Evolutionary conservation across 2,113 vertebrate species (phyloP), one percentile per base, ranked within the genome.

Genomic region (Campylomormyrus tamandua): DNA sequence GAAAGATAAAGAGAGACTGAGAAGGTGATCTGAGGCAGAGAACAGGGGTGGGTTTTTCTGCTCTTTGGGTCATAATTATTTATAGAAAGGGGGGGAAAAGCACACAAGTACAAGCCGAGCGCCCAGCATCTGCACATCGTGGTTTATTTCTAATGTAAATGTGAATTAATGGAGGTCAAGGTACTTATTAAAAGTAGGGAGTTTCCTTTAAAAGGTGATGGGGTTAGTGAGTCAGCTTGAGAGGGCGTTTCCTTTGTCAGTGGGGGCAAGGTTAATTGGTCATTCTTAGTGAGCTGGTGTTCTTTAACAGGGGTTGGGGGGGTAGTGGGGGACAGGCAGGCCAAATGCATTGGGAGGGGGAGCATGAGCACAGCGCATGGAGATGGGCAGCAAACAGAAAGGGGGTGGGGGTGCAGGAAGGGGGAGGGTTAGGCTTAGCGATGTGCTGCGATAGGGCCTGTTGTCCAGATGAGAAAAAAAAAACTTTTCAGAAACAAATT

Each of bases 1-100:
- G 91, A 88, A 91, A 90, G 91, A 90, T 92, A 90, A 95, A 93
- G 19, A 96, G 93, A 95, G 95, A 95, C 93, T 94, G 92, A 53
- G 94, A 93, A 95, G 92, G 95, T 92, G 93, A 91, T 92, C 80
- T 88, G 90, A 66, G 24, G 24, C 39, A 89, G 80, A 92, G 84
- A 88, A 87, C 92, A 89, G 89, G 46, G 90, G 93, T 92, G 92
- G 92, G 91, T 91, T 80, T 83, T 83, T n/a, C 53, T 52, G 9
- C 48, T 77, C 45, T 80, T 24, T 39, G 35, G 10, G 5, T 27
- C n/a, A 27, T 74, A 10, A 74, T 35, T 74, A 74, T 74, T 74
- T 74, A 74, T 19, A 46, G 56, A 42, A 17, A 10, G 31, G 45
- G 45, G 53, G 52, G 1, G 0, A 0, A 6, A 2, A 74, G 3